Conservation (phyloP, 37 sponge, comb jelly and placozoan species). For the Bolinopsis microptera region DNA sequence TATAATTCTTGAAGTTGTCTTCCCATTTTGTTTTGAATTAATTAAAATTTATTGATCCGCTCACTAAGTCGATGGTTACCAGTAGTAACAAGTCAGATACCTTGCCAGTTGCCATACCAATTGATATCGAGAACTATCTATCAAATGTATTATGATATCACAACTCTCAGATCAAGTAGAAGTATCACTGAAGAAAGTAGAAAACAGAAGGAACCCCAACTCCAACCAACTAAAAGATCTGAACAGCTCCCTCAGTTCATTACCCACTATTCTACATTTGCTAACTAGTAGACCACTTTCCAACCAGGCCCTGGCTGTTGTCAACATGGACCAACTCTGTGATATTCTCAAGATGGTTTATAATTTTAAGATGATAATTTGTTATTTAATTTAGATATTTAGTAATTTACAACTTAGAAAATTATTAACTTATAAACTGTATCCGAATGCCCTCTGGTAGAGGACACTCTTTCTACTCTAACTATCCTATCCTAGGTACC, state of each 20-base stretch:
- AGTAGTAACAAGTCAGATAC: no score
- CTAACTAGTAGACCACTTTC: not conserved
- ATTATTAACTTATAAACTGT: no score
- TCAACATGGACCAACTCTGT: slow-evolving; percentile 59
- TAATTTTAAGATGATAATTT: not conserved
- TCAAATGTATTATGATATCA: no score
- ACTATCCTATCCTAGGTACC: slow-evolving; percentile 28
- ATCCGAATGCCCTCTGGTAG: no score
- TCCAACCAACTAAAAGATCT: slow-evolving; percentile 14
- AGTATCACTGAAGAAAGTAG: not conserved
- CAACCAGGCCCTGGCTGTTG: slow-evolving; percentile 39
- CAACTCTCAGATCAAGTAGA: slow-evolving; percentile 35
- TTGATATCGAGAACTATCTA: no score
- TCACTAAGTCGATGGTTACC: no score
- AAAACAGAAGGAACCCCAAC: slow-evolving; percentile 58
- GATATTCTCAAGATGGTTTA: slow-evolving; percentile 58
- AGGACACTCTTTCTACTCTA: slow-evolving; percentile 23
- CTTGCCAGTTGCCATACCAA: no score
- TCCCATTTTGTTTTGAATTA: no score
- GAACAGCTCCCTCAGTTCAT: not conserved
- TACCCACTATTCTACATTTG: slow-evolving; percentile 25
- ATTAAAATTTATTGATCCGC: no score
- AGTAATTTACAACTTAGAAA: no score
- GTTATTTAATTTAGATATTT: no score
- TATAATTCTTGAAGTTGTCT: no score